Percentiles rank a stretch among this genome's conserved stretches.
Conservation (phyloP, 1,140 invertebrate genomes). For the Atopsyche davidsoni region DNA sequence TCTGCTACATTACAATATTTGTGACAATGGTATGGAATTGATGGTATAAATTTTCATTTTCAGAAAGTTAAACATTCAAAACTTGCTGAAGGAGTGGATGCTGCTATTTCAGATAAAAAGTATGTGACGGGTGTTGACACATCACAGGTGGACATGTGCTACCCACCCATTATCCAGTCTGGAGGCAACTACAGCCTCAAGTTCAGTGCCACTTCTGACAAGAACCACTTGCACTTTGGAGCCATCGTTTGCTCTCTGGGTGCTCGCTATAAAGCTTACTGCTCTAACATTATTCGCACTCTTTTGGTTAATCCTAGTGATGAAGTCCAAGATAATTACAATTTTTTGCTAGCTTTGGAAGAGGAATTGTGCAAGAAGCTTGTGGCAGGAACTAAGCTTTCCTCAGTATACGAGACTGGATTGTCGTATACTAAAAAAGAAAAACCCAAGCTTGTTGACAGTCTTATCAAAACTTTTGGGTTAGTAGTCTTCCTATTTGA, state of each 20-base stretch:
- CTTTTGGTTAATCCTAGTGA: conserved; percentile 92
- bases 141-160: conserved; percentile 91
- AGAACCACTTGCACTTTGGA: conserved; percentile 92
- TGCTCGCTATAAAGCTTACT: conserved; percentile 94
- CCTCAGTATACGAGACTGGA: conserved; percentile 83
- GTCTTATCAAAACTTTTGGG: conserved; percentile 92
- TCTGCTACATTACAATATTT: no score
- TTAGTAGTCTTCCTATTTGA: conserved; percentile 28
- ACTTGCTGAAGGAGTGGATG: conserved; percentile 89
- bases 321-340: conserved; percentile 80
- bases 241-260: conserved; percentile 94
- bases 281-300: conserved; percentile 97
- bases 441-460: conserved; percentile 80
- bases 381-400: conserved; percentile 76
- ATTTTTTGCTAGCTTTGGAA: conserved; percentile 86
- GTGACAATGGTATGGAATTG: no score
- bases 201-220: conserved; percentile 91
- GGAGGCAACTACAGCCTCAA: conserved; percentile 96
- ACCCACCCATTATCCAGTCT: conserved; percentile 97
- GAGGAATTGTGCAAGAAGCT: conserved; percentile 86
- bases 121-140: conserved; percentile 86
- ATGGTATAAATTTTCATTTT: no score
- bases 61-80: conserved; percentile 93
- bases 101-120: conserved; percentile 87
- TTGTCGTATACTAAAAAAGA: conserved; percentile 81